Evolutionary conservation across 2,113 vertebrate species (phyloP).

Genomic region (Sakesphorus luctuosus): DNA sequence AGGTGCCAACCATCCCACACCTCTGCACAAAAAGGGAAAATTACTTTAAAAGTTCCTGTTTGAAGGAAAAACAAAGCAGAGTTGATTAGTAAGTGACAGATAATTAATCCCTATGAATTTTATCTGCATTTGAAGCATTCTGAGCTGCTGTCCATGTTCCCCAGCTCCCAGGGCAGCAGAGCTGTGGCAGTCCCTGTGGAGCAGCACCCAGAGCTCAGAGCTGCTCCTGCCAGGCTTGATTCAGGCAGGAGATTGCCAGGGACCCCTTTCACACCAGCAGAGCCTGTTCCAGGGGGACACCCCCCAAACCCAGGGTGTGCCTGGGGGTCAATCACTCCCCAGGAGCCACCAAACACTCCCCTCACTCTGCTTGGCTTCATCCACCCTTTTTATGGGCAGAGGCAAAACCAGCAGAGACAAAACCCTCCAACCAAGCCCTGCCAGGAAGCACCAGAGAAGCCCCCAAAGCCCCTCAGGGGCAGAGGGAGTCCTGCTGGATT

Average conservation of each 20-base stretch:
- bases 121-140: neutral
- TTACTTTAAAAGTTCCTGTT: neutral
- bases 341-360: neutral
- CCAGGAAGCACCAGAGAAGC: neutral
- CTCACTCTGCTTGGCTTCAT: neutral
- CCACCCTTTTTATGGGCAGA: neutral
- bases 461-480: neutral
- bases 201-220: neutral
- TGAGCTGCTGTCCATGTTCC: rapidly evolving
- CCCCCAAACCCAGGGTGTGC: neutral
- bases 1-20: neutral
- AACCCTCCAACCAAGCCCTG: neutral
- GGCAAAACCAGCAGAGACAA: neutral
- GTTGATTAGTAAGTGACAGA: neutral
- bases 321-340: neutral
- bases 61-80: neutral
- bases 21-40: neutral
- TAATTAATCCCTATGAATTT: neutral
- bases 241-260: rapidly evolving
- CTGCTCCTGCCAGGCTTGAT: neutral
- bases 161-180: neutral
- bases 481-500: neutral
- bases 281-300: neutral
- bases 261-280: neutral
- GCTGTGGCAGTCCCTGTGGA: neutral